Evolutionary conservation across 2,113 vertebrate genomes (phyloP), one percentile per base, ranked within the genome.

Genomic region (Cinclus mexicanus): DNA sequence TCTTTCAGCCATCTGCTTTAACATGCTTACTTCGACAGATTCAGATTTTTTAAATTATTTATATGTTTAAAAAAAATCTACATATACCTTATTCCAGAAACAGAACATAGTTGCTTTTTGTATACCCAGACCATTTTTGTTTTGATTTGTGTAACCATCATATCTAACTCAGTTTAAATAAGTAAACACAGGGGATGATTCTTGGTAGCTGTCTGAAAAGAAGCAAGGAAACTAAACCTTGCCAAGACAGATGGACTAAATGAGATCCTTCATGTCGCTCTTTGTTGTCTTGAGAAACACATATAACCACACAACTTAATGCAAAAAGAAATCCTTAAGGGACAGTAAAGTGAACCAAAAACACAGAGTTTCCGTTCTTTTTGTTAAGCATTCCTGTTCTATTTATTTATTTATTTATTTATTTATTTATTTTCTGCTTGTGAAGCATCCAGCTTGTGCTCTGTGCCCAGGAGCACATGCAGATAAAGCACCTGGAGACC

Each of bases 401-500:
- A n/a, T 49, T 53, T 79, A 41, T 23, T 60, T 29, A 78, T 64
- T 70, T 25, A 49, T 3, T 14, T n/a, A 42, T 76, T 47, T 16
- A 26, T 37, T 74, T 63, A 42, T 82, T n/a, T 63, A 28, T 87
- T 87, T 95, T 63, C 39, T 75, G 24, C 49, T 39, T 61, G 31
- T n/a, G 44, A 91, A 75, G 17, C 0, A 0, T 44, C 61, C 31
- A 18, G 24, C 26, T 55, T 64, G 8, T 16, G 5, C 18, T n/a
- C 44, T 2, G 1, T 24, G 49, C 64, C 28, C 42, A 81, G 42
- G 10, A 83, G 22, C 4, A 1, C 0, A 0, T 7, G 18, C 14
- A 41, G 63, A 21, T 18, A 29, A 52, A 72, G 39, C 6, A 4
- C 37, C 18, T 39, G 5, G 26, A 85, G 15, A 4, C 37, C 18